A percentile compares a stretch with the other conserved stretches of the same genome.
Evolutionary conservation across 2,888 invertebrate genomes (phyloP).

Genomic region (Aphodius granarius): DNA sequence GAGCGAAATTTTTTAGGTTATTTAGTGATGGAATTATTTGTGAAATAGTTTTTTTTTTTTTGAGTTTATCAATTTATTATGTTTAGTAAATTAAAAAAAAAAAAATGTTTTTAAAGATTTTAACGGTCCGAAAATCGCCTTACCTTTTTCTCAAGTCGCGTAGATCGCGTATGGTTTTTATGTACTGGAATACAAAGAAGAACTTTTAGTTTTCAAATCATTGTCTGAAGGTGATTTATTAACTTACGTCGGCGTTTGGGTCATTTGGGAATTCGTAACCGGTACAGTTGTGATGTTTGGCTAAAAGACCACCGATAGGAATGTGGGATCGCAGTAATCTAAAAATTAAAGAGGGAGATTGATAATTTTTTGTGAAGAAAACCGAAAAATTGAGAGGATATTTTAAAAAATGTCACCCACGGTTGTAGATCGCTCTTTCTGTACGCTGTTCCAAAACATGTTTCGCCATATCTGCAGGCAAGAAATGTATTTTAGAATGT

Average conservation of each 20-base stretch:
- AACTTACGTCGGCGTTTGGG: neutral
- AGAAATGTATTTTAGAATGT: neutral
- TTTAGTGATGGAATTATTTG: too few species aligned
- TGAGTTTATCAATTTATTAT: too few species aligned
- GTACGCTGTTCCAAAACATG: neutral
- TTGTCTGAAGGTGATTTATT: too few species aligned
- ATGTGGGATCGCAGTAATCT: neutral
- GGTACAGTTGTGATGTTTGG: neutral
- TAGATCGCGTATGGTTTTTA: neutral
- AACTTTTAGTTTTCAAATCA: too few species aligned
- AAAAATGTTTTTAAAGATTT: neutral
- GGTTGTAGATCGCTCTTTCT: neutral
- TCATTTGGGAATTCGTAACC: neutral
- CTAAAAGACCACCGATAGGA: neutral
- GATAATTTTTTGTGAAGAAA: too few species aligned
- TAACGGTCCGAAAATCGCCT: neutral
- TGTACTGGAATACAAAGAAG: neutral
- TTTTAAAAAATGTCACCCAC: neutral
- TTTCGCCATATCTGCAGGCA: neutral
- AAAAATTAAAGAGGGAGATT: too few species aligned
- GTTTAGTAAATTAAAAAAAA: too few species aligned
- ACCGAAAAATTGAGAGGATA: too few species aligned
- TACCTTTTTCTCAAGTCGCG: neutral
- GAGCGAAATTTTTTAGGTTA: too few species aligned
- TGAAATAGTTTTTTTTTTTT: too few species aligned